Conservation (phyloP, 2,113 vertebrate species). For the Nicator chloris region DNA sequence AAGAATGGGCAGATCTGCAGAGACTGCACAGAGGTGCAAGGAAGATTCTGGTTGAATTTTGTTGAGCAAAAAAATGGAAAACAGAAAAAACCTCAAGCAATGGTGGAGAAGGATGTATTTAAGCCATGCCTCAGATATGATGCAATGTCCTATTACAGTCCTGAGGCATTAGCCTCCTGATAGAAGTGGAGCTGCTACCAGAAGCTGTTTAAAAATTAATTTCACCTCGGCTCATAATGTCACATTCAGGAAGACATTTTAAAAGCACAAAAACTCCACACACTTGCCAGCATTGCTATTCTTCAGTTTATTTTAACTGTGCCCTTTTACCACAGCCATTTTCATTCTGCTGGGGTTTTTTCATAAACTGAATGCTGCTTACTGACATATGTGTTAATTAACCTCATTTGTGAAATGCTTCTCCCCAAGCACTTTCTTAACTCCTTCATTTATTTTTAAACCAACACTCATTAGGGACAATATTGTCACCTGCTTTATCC, state of each 20-base stretch:
- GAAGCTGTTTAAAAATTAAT: background rate
- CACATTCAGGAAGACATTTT: background rate
- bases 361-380: background rate
- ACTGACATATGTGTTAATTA: background rate
- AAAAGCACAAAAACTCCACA: background rate
- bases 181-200: background rate
- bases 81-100: background rate
- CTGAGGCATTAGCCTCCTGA: background rate
- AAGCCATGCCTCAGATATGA: background rate
- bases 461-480: background rate
- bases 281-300: background rate
- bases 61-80: background rate
- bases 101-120: background rate
- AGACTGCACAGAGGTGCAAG: background rate
- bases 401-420: background rate
- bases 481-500: background rate
- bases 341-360: background rate
- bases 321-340: background rate
- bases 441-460: background rate
- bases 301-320: background rate
- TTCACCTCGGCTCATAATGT: background rate
- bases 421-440: background rate
- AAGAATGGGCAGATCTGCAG: background rate
- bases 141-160: background rate
- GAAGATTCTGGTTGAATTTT: background rate